Evolutionary conservation across 2,888 invertebrate species (phyloP).

Genomic region (Vannuccia rotundouncinata): DNA sequence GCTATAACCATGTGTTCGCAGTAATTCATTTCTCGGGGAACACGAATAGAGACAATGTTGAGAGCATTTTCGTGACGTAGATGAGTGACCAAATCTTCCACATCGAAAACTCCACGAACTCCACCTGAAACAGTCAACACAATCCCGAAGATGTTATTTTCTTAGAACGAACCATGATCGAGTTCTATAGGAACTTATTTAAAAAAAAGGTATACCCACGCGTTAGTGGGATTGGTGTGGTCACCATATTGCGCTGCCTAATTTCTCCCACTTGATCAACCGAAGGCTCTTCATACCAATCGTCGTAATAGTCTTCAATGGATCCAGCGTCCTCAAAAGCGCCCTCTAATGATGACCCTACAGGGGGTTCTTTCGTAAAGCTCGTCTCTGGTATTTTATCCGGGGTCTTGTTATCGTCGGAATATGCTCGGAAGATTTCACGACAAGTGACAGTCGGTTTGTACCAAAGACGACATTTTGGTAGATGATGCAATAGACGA

Average conservation of each 20-base stretch:
- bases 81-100: constrained; percentile 73
- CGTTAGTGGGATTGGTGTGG: not conserved
- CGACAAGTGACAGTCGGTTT: no score
- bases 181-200: no score
- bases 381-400: no score
- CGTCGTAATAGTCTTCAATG: not conserved
- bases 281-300: not conserved
- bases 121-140: constrained; percentile 79
- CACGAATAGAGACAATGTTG: constrained; percentile 72
- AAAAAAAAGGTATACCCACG: no score
- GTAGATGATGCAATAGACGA: no score
- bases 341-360: no score
- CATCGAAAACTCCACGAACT: constrained; percentile 73
- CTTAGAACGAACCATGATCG: no score
- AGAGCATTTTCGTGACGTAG: constrained; percentile 70
- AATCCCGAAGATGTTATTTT: no score
- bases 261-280: not conserved
- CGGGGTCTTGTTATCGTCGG: no score
- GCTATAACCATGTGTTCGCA: constrained; percentile 77
- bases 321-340: not conserved
- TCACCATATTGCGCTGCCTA: not conserved
- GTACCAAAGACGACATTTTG: no score
- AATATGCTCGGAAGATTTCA: no score
- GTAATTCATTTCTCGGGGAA: constrained; percentile 70
- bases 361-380: no score